A percentile compares a stretch with the other conserved stretches of the same genome.
Conservation (phyloP, 2,797 vertebrate genomes). For the Anisognathus igniventris region DNA sequence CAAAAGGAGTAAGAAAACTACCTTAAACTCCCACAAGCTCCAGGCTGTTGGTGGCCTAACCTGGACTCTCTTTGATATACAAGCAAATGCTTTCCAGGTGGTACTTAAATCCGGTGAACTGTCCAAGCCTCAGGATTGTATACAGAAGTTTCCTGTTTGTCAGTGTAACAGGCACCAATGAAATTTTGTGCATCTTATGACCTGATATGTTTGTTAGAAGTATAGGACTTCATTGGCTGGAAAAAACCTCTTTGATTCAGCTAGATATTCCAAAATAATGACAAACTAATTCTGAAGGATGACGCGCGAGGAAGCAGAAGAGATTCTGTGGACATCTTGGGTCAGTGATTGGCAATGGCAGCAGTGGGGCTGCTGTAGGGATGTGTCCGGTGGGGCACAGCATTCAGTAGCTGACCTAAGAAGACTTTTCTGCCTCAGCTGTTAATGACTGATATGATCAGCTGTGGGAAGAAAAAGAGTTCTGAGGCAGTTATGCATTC, state of each 20-base stretch:
- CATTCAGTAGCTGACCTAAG: not conserved
- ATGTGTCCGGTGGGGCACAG: not conserved
- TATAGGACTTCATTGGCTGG: not conserved
- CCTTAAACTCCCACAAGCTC: not conserved
- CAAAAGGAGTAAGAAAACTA: not conserved
- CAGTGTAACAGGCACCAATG: not conserved
- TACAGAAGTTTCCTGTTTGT: not conserved
- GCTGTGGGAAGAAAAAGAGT: not conserved
- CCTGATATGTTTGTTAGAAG: not conserved
- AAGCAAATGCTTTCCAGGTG: not conserved
- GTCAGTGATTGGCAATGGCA: not conserved
- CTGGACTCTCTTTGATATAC: not conserved
- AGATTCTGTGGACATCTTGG: rapidly evolving
- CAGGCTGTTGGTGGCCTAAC: not conserved
- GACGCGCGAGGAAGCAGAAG: not conserved
- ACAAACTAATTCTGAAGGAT: not conserved
- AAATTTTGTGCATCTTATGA: not conserved
- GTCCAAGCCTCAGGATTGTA: not conserved
- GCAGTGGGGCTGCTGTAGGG: not conserved
- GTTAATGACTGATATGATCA: not conserved
- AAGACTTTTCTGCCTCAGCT: not conserved
- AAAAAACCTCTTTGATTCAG: not conserved
- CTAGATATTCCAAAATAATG: not conserved
- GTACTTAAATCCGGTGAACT: not conserved
- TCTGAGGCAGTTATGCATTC: not conserved